A percentile compares a stretch with the other conserved stretches of the same genome.
These are phyloP conservation scores for Ploceus nigricollis DNA, from an alignment of 2,113 vertebrate genomes.

Conservation along the genomic window DNA sequence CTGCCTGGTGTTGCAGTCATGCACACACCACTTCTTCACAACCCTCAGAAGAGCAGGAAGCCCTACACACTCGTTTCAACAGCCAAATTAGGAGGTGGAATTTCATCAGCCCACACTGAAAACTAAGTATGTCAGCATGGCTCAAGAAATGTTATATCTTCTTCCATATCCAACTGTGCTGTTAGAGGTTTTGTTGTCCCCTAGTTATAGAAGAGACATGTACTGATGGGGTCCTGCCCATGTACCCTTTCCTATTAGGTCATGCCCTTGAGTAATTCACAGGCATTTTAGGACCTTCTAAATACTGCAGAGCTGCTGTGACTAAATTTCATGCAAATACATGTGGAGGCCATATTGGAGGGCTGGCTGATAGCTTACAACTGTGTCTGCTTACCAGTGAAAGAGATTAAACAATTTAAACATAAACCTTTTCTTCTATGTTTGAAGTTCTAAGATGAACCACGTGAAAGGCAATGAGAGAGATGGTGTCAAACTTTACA, in stretches of 20 bases:
- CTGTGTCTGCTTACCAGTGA: background rate
- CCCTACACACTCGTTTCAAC: background rate
- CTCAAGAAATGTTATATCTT: background rate
- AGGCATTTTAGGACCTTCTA: background rate
- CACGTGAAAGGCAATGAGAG: background rate
- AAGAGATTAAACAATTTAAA: background rate
- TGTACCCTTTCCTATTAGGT: background rate
- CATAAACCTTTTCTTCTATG: background rate
- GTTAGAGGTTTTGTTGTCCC: background rate
- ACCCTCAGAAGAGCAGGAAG: background rate
- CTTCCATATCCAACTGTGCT: background rate
- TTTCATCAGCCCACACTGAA: background rate
- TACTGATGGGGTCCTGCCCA: background rate
- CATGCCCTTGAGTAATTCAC: background rate
- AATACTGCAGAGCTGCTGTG: background rate
- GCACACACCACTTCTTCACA: background rate
- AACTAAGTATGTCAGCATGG: background rate
- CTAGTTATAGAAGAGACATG: background rate
- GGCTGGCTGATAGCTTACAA: background rate
- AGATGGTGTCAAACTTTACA: background rate
- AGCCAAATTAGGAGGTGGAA: background rate
- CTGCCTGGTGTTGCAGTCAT: background rate
- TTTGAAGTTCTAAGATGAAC: background rate
- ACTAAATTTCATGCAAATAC: background rate
- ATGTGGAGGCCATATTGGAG: rapidly evolving